Percentiles rank a stretch among this genome's conserved stretches.
Conservation (phyloP, 37 sponge, comb jelly and placozoan genomes). For the Cladorhizidae sp. region DNA sequence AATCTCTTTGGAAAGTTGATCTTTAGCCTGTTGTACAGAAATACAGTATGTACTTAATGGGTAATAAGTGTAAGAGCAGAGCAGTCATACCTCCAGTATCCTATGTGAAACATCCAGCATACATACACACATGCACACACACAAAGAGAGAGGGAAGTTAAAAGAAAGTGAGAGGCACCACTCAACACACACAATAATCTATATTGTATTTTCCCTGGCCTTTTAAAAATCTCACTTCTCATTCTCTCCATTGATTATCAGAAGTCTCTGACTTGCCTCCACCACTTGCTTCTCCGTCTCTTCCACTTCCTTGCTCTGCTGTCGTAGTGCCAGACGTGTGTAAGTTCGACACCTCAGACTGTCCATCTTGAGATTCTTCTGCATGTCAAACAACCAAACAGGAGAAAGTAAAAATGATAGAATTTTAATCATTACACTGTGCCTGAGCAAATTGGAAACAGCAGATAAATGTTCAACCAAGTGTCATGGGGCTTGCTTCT, state of each 20-base stretch:
- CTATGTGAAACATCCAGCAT: slow-evolving; percentile 2
- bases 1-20: slow-evolving; percentile 16
- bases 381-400: background rate
- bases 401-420: background rate
- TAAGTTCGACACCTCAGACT: slow-evolving; percentile 51
- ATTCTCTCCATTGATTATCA: slow-evolving; percentile 36
- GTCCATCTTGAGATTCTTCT: slow-evolving; percentile 61
- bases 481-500: background rate
- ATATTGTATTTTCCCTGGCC: background rate
- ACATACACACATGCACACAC: background rate
- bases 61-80: background rate
- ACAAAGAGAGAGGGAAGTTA: background rate
- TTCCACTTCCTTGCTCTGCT: slow-evolving; percentile 42
- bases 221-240: slow-evolving; percentile 12
- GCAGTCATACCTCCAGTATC: slow-evolving; percentile 17
- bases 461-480: background rate
- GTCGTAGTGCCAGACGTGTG: slow-evolving; percentile 28
- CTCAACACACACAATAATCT: too few relatives aligned
- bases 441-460: too few relatives aligned
- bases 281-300: slow-evolving; percentile 37
- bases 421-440: too few relatives aligned
- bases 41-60: background rate
- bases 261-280: slow-evolving; percentile 19
- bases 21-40: slow-evolving; percentile 23
- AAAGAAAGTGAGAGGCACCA: too few relatives aligned